Conservation (phyloP, 2,888 invertebrate genomes). For the Norana najaformis region DNA sequence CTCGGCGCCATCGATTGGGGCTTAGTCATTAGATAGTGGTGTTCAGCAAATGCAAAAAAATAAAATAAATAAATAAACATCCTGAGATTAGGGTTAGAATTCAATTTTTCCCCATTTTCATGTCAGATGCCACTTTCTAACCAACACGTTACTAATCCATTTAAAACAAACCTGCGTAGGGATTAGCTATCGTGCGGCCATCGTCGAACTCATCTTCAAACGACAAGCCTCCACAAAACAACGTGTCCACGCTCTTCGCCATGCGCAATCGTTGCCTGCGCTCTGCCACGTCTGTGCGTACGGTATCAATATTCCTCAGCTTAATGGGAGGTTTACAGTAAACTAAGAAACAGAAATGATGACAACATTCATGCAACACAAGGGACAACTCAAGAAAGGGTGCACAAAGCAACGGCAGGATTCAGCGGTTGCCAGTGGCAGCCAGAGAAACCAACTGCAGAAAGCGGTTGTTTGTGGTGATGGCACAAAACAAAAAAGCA, state of each 20-base stretch:
- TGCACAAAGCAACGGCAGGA: background rate
- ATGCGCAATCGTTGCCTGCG: background rate
- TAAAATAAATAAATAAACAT: too few species aligned
- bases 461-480: too few species aligned
- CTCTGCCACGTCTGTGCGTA: background rate
- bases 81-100: too few species aligned
- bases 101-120: too few species aligned
- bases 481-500: background rate
- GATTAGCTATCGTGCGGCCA: background rate
- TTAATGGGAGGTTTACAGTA: background rate
- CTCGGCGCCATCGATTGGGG: too few species aligned
- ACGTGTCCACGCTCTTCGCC: slow-evolving; percentile 20
- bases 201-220: background rate
- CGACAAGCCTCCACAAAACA: background rate
- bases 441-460: background rate
- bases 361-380: slow-evolving; percentile 14
- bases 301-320: background rate
- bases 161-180: slow-evolving; percentile 8
- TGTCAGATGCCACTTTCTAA: too few species aligned
- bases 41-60: too few species aligned
- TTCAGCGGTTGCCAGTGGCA: background rate
- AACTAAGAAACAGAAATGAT: slow-evolving; percentile 10
- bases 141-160: too few species aligned
- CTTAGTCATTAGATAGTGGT: too few species aligned
- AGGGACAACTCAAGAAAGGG: background rate